Base-by-base conservation (phyloP, 1,140 invertebrate genomes). In the Diploscapter pachys region DNA sequence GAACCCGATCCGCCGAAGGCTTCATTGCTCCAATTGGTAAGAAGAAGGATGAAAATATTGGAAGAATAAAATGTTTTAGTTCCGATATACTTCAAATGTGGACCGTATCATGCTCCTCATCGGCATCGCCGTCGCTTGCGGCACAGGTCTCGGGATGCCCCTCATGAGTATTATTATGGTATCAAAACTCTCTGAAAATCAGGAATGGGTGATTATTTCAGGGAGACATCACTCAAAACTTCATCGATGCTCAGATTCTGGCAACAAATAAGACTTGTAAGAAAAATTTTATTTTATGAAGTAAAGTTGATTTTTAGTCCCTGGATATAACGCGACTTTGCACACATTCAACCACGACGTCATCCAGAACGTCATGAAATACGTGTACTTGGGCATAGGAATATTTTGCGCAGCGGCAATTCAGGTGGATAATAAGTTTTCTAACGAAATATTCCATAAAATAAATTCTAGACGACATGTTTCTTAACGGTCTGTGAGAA, bases 401-500 rank as follows among this genome's bases (percentile, higher is more conserved):
- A 80, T 79, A 9, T 79, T 79, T 13, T 65, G 71, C 9, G 77
- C 77, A 9, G 78, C 79, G 3, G 62, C 72, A 5, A 65, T 79
- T 48, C 78, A 79, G 65, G 78, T 79, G 64, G 31, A 65, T 75
- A n/a, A 48, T n/a, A 71, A 48, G 0, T 6, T 71, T 71, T 71
- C 57, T 11, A 5, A 65, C 50, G 3, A 69, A 62, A 63, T 61
- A 53, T 48, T 50, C 56, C 49, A 48, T 71, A n/a, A 11, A 52
- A 11, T n/a, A 68, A n/a, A 5, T 52, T 68, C 57, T 52, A 86
- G 71, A 83, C 86, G 2, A 61, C 80, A 3, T 82, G 81, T 61
- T 87, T 86, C 86, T 80, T 83, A 75, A 77, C 79, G 3, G 81
- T 86, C 0, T 85, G 86, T 11, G 87, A 87, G 71, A 77, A 86